Conservation (phyloP, 1,140 invertebrate species). For the Ridgeia piscesae region DNA sequence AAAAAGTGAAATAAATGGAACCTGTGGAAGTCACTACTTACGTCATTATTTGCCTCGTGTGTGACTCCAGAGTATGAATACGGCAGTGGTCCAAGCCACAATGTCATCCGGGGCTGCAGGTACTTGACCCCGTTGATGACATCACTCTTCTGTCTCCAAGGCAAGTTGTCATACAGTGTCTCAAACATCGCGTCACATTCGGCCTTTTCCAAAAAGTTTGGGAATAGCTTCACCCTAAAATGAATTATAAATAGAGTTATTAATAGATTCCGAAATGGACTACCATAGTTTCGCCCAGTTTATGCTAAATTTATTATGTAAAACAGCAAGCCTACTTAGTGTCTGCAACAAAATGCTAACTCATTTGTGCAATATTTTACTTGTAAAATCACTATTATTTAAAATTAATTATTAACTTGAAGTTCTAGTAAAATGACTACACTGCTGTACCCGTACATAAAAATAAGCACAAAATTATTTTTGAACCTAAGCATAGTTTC, state of each 20-base stretch:
- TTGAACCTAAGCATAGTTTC: too few relatives aligned
- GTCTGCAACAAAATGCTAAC: too few relatives aligned
- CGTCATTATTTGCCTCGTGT: slow-evolving; percentile 35
- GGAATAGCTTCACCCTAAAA: slow-evolving; percentile 51
- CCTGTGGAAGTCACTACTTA: not conserved
- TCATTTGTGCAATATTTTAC: too few relatives aligned
- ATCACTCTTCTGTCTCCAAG: slow-evolving; percentile 32
- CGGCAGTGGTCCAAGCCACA: slow-evolving; percentile 62
- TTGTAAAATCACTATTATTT: too few relatives aligned
- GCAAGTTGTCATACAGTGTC: slow-evolving; percentile 32
- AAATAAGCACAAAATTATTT: too few relatives aligned
- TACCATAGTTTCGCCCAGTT: too few relatives aligned
- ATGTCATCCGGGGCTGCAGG: slow-evolving; percentile 58
- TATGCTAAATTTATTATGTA: too few relatives aligned
- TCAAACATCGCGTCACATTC: slow-evolving; percentile 52
- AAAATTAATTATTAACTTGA: too few relatives aligned
- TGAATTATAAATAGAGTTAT: not conserved
- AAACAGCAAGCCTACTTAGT: too few relatives aligned
- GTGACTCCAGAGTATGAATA: slow-evolving; percentile 59
- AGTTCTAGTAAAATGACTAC: too few relatives aligned
- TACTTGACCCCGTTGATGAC: slow-evolving; percentile 52
- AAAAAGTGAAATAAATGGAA: too few relatives aligned
- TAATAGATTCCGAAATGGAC: not conserved
- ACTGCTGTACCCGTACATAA: too few relatives aligned
- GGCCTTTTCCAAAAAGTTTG: slow-evolving; percentile 52